Conservation (phyloP, 2,888 invertebrate genomes). For the Dicranocentrus wangi region DNA sequence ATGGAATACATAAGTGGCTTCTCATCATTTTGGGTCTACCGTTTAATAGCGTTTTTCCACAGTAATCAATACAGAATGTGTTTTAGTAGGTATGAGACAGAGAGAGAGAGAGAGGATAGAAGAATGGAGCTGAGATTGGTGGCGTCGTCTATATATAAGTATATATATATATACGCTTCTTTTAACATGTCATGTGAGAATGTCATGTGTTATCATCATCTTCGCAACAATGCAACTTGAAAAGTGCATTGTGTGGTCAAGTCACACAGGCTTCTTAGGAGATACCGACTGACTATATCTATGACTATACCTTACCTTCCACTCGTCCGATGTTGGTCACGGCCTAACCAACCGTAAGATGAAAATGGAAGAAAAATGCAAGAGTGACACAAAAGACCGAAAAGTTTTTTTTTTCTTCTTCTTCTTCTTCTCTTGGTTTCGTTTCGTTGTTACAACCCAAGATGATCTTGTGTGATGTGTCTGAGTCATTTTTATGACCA, state of each 20-base stretch:
- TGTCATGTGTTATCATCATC: slow-evolving; percentile 23
- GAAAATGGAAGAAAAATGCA: neutral
- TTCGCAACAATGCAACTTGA: slow-evolving; percentile 12
- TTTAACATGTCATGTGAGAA: neutral
- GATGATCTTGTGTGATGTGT: too few species aligned
- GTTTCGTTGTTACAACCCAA: too few species aligned
- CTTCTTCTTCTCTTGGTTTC: too few species aligned
- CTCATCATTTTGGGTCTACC: neutral
- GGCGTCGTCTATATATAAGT: neutral
- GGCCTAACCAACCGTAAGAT: slow-evolving; percentile 21
- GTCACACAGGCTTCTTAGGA: neutral
- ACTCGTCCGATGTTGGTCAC: slow-evolving; percentile 19
- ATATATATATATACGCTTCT: neutral
- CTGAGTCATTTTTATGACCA: too few species aligned
- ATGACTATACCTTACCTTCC: neutral
- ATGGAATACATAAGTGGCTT: neutral
- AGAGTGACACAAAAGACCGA: slow-evolving; percentile 12
- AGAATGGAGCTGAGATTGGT: neutral
- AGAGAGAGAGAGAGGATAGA: neutral
- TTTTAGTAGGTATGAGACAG: too few species aligned
- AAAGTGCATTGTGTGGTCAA: slow-evolving; percentile 24
- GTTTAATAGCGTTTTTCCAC: neutral
- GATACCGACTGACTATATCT: neutral
- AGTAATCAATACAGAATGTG: neutral
- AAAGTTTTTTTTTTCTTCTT: slow-evolving; percentile 1